Conservation (phyloP, 2,888 invertebrate species). For the Gymnosoma rotundatum region DNA sequence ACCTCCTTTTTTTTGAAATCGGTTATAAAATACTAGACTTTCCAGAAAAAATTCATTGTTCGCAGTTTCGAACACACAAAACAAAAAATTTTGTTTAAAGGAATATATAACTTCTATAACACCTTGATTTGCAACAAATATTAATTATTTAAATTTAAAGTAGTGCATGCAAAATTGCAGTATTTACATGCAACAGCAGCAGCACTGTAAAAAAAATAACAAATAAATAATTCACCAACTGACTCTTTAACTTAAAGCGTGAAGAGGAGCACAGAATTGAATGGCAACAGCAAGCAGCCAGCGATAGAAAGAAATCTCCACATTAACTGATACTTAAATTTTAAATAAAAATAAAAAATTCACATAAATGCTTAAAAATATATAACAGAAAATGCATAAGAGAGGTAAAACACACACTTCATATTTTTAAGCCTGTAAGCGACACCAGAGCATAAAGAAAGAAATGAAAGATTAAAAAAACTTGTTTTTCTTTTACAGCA, state of each 20-base stretch:
- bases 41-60: too few relatives aligned
- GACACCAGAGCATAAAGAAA: slow-evolving; percentile 25
- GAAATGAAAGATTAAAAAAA: slow-evolving; percentile 23
- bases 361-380: slow-evolving; percentile 2
- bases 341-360: slow-evolving; percentile 15
- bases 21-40: too few relatives aligned
- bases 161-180: slow-evolving; percentile 52
- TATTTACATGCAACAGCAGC: slow-evolving; percentile 55
- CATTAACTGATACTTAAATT: slow-evolving; percentile 21
- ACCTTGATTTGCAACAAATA: slow-evolving; percentile 21
- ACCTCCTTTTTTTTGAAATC: too few relatives aligned
- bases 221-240: slow-evolving; percentile 59
- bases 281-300: slow-evolving; percentile 6
- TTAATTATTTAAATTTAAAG: slow-evolving; percentile 22
- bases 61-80: too few relatives aligned
- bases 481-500: slow-evolving; percentile 52
- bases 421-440: slow-evolving; percentile 47
- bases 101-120: background rate
- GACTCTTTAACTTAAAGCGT: slow-evolving; percentile 54
- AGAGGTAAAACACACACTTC: slow-evolving; percentile 21
- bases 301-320: background rate
- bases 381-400: slow-evolving; percentile 20
- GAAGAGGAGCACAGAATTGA: slow-evolving; percentile 55
- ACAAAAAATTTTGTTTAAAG: too few relatives aligned
- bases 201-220: slow-evolving; percentile 46